A percentile compares a stretch with the other conserved stretches of the same genome.
Conservation (phyloP, 2,113 vertebrate genomes). For the Ageneiosus marmoratus region DNA sequence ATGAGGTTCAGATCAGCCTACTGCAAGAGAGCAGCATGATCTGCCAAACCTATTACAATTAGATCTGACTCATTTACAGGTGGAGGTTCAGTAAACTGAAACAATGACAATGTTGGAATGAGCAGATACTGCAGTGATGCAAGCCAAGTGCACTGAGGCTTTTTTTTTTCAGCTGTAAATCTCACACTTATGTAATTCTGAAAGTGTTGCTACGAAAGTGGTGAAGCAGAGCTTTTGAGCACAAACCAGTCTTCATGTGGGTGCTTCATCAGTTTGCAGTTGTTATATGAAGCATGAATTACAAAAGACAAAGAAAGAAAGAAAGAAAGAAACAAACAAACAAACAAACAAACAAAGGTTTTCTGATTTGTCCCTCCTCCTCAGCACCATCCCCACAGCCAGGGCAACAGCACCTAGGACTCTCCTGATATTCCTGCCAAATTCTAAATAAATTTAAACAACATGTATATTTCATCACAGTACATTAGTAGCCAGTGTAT, state of each 20-base stretch:
- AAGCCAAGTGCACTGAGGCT: conserved; percentile 3
- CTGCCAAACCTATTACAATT: conserved; percentile 43
- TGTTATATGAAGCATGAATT: background rate
- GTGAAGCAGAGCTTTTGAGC: background rate
- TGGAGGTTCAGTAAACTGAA: conserved; percentile 34
- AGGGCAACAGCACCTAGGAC: conserved; percentile 52
- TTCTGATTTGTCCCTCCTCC: conserved; percentile 33
- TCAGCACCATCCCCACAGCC: conserved; percentile 33
- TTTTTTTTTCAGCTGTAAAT: conserved; percentile 25
- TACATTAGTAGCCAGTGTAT: conserved; percentile 16
- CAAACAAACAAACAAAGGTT: too few species aligned
- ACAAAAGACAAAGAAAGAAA: background rate
- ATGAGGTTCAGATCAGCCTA: conserved; percentile 44
- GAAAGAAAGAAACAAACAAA: too few species aligned
- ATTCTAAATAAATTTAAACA: conserved; percentile 12
- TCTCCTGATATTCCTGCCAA: conserved; percentile 15
- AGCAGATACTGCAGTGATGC: background rate
- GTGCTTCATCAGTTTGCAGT: background rate
- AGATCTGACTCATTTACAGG: conserved; percentile 47
- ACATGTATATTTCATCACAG: conserved; percentile 24
- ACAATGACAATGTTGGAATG: conserved; percentile 21
- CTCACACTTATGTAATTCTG: conserved; percentile 14
- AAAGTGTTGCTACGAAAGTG: conserved; percentile 25
- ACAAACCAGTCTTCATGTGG: background rate
- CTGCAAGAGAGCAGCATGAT: conserved; percentile 22